Percentiles rank a stretch among this genome's conserved stretches.
These are phyloP conservation scores for Camptogramma bilineatum DNA, from an alignment of 2,888 invertebrate species.

Conservation along the genomic window DNA sequence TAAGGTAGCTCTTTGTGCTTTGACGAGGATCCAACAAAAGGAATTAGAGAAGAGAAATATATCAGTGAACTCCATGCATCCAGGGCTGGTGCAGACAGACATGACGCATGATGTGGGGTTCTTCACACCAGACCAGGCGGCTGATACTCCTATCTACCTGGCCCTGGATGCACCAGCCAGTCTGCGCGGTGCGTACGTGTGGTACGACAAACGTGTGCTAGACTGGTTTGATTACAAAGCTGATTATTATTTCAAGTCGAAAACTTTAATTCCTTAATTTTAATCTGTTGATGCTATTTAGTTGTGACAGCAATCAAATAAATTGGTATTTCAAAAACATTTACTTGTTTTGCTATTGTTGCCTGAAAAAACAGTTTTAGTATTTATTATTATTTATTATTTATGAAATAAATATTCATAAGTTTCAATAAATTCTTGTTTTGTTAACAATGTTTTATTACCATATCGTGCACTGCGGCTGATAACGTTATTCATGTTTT, in stretches of 20 bases:
- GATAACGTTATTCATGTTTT: no score
- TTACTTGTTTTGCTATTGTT: no score
- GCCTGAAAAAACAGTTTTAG: no score
- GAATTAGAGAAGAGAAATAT: constrained; percentile 85
- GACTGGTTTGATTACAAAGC: constrained; percentile 83
- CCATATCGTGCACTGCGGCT: no score
- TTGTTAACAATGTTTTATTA: no score
- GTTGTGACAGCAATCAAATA: no score
- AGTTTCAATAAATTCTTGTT: no score
- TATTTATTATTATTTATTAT: no score
- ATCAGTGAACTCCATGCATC: constrained; percentile 87
- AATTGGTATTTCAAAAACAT: no score
- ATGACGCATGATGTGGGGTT: constrained; percentile 88
- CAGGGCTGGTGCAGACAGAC: constrained; percentile 91
- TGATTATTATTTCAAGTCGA: constrained; percentile 64
- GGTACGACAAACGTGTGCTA: constrained; percentile 83
- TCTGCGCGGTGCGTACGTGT: constrained; percentile 88
- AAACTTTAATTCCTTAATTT: constrained; percentile 40
- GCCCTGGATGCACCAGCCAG: constrained; percentile 79
- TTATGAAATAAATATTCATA: no score
- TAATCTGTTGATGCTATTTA: no score
- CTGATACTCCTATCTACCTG: constrained; percentile 82
- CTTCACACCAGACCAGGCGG: constrained; percentile 83
- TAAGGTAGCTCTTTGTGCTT: constrained; percentile 89
- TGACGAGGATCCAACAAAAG: constrained; percentile 88